Base-by-base conservation (phyloP, 1,140 invertebrate species). In the Zophobas morio region DNA sequence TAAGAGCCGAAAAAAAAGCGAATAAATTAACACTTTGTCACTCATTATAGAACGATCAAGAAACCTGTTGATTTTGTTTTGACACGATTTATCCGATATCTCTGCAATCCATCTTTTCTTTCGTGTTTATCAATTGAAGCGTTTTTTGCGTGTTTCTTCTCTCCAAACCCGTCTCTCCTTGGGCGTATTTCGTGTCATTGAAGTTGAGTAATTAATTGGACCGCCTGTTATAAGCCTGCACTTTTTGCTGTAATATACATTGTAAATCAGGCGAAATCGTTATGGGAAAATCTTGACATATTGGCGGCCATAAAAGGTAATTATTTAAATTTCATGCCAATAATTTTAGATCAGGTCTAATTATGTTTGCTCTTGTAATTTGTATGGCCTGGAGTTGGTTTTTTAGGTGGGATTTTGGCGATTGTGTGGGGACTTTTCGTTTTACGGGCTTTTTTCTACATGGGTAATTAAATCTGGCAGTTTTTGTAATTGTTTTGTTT, bases 11-110 rank as follows among this genome's bases (percentile, higher is more conserved):
- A 57, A 57, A 57, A 57, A 57, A 33, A 57, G 1, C 3, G 8
- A 66, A 42, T 66, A 66, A 66, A 66, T 66, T 66, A 66, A 66
- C 60, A 66, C 60, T 66, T 66, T 57, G 34, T 35, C 54, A 57
- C 54, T 57, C 54, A 51, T 51, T 51, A 51, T 51, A n/a, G 49
- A 51, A 4, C 49, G 6, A 51, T 51, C 49, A 57, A 34, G 39
- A 66, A 66, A 66, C 60, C 60, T 40, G 60, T 66, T 66, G 39
- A 66, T 66, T 46, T 47, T 66, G 60, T 66, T 66, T 66, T 66
- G 60, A 66, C 60, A 66, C 20, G 35, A 20, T 66, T 66, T 36
- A 20, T 66, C 60, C 39, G 20, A 20, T 32, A 66, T 42, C 39
- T 42, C 39, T 32, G 42, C 60, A 66, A 66, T 66, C 60, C 37